Conservation (phyloP, 2,797 vertebrate genomes). For the Enteromius thamalakanensis region DNA sequence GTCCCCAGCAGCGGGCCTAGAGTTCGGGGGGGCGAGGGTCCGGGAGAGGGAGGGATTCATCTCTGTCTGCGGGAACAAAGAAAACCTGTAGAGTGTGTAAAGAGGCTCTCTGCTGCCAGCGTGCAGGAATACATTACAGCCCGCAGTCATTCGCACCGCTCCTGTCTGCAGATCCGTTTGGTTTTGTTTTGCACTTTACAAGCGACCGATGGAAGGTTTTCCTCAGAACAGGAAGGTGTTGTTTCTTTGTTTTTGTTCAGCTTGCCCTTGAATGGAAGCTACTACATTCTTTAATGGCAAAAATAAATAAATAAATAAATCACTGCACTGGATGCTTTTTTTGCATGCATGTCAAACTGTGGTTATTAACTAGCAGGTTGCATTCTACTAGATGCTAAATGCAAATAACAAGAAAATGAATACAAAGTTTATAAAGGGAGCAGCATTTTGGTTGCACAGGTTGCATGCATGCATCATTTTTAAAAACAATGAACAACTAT, state of each 20-base stretch:
- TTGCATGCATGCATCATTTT: not conserved
- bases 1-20: constrained; percentile 41
- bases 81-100: constrained; percentile 61
- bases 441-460: not conserved
- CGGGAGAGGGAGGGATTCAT: constrained; percentile 45
- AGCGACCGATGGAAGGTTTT: not conserved
- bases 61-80: constrained; percentile 64
- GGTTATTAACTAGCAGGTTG: not conserved
- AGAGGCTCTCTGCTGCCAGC: constrained; percentile 40
- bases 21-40: constrained; percentile 23
- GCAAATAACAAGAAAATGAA: not conserved
- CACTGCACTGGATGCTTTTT: not conserved
- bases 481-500: not conserved
- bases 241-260: constrained; percentile 4
- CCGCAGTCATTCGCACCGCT: constrained; percentile 8
- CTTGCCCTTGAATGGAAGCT: not conserved
- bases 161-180: not conserved
- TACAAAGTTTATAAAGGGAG: not conserved
- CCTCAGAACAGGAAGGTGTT: not conserved
- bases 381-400: not conserved
- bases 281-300: not conserved
- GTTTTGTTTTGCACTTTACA: constrained; percentile 4
- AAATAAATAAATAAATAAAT: not conserved
- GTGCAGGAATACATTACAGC: constrained; percentile 54
- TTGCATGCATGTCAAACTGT: not conserved